A percentile compares a stretch with the other conserved stretches of the same genome.
Evolutionary conservation across 2,888 invertebrate genomes (phyloP).

Genomic region (Linnaemya vulpina): DNA sequence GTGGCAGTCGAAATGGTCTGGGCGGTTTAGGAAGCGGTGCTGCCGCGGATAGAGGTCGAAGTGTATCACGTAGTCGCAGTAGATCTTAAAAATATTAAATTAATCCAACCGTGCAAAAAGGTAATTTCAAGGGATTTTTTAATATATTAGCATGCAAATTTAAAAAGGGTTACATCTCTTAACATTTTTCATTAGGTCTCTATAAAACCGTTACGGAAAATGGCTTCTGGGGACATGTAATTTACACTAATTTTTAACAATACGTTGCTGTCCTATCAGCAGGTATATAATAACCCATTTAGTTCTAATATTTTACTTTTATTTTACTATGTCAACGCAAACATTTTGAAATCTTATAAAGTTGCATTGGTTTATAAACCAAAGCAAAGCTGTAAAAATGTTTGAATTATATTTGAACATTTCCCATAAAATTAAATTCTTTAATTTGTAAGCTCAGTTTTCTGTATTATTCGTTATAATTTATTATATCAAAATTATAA

Average conservation of each 20-base stretch:
- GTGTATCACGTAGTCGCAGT: slow-evolving; percentile 83
- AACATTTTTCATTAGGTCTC: slow-evolving; percentile 52
- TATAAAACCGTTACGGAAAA: slow-evolving; percentile 38
- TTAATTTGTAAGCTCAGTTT: slow-evolving; percentile 62
- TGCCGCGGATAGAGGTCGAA: slow-evolving; percentile 79
- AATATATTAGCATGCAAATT: neutral
- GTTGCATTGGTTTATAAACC: slow-evolving; percentile 39
- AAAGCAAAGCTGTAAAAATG: slow-evolving; percentile 56
- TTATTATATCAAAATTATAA: slow-evolving; percentile 58
- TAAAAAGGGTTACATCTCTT: neutral
- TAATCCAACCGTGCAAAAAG: slow-evolving; percentile 38
- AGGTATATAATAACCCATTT: slow-evolving; percentile 68
- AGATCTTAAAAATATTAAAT: slow-evolving; percentile 66
- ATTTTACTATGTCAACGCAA: slow-evolving; percentile 61
- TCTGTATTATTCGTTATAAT: slow-evolving; percentile 48
- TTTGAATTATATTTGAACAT: slow-evolving; percentile 68
- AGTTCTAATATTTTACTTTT: slow-evolving; percentile 61
- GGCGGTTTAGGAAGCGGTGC: slow-evolving; percentile 79
- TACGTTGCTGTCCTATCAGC: slow-evolving; percentile 69
- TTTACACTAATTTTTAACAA: slow-evolving; percentile 62
- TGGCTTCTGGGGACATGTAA: slow-evolving; percentile 59
- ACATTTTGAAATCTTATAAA: slow-evolving; percentile 48
- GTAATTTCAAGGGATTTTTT: slow-evolving; percentile 41
- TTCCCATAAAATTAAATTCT: slow-evolving; percentile 58
- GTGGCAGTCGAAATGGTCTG: slow-evolving; percentile 84